Percentiles rank a stretch among this genome's conserved stretches.
Evolutionary conservation across 23 tunicate genomes (phyloP).

Genomic region (Clavelina lepadiformis): DNA sequence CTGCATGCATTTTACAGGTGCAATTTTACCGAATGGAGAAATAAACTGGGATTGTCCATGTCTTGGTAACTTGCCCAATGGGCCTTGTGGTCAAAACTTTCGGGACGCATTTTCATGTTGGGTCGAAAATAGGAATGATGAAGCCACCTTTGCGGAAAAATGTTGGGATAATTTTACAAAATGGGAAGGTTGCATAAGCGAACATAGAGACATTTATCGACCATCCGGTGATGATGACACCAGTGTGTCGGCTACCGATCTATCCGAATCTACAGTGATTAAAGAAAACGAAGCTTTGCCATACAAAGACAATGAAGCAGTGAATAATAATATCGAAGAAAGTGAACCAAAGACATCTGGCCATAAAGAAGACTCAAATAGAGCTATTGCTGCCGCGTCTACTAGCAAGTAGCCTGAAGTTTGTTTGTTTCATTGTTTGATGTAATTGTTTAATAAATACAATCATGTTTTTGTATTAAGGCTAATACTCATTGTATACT

Average conservation of each 20-base stretch:
- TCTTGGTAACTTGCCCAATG: conserved; percentile 87
- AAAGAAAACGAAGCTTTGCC: no score
- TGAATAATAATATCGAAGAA: no score
- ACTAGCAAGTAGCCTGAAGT: neutral
- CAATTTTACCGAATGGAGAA: conserved; percentile 88
- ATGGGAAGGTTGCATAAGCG: conserved; percentile 75
- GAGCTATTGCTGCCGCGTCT: conserved; percentile 31
- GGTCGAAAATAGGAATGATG: conserved; percentile 76
- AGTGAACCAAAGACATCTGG: no score
- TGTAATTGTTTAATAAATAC: no score
- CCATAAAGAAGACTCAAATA: no score
- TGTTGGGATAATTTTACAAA: conserved; percentile 58
- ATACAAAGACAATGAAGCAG: no score
- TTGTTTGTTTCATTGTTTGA: no score
- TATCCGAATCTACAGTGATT: neutral
- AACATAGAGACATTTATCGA: conserved; percentile 68
- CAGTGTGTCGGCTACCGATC: neutral
- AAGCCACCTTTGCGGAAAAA: conserved; percentile 64
- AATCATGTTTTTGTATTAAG: no score
- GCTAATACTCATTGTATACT: no score
- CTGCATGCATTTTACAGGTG: no score
- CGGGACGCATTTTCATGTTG: conserved; percentile 90
- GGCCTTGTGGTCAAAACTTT: conserved; percentile 89
- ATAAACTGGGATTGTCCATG: conserved; percentile 99
- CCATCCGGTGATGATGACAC: conserved; percentile 9